A percentile compares a stretch with the other conserved stretches of the same genome.
Conservation (phyloP, 1,140 invertebrate genomes). For the Cydia splendana region DNA sequence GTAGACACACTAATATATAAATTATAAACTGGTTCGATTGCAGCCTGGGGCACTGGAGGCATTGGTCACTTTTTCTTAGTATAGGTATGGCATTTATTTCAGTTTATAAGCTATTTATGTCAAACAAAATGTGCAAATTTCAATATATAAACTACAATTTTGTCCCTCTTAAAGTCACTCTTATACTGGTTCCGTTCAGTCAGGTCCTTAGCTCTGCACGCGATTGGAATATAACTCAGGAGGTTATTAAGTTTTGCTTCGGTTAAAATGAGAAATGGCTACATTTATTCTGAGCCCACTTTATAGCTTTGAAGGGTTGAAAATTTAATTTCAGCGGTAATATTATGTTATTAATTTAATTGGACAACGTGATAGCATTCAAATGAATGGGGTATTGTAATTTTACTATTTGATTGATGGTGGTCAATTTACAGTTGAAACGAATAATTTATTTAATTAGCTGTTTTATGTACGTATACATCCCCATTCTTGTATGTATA, state of each 20-base stretch:
- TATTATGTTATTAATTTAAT: slow-evolving; percentile 73
- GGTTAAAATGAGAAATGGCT: slow-evolving; percentile 76
- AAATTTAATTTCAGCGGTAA: slow-evolving; percentile 72
- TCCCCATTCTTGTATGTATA: neutral
- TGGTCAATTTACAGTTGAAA: neutral
- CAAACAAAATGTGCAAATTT: too few species aligned
- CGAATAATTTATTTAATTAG: neutral
- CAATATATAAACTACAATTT: too few species aligned
- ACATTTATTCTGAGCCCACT: slow-evolving; percentile 72
- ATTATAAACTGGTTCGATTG: too few species aligned
- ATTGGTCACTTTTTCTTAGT: too few species aligned
- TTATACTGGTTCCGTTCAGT: slow-evolving; percentile 28
- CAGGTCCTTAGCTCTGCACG: neutral
- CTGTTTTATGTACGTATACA: neutral
- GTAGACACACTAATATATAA: too few species aligned
- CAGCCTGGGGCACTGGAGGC: too few species aligned
- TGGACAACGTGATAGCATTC: slow-evolving; percentile 40
- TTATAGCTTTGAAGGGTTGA: slow-evolving; percentile 71
- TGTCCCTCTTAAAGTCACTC: neutral
- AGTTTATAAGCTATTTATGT: too few species aligned
- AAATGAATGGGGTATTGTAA: slow-evolving; percentile 3
- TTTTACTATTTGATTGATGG: slow-evolving; percentile 26
- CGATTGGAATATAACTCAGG: slow-evolving; percentile 47
- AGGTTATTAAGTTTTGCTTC: slow-evolving; percentile 79
- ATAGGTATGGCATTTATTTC: too few species aligned